These are phyloP conservation scores for Argya squamiceps DNA, from an alignment of 2,797 vertebrate genomes.

Conservation along the genomic window DNA sequence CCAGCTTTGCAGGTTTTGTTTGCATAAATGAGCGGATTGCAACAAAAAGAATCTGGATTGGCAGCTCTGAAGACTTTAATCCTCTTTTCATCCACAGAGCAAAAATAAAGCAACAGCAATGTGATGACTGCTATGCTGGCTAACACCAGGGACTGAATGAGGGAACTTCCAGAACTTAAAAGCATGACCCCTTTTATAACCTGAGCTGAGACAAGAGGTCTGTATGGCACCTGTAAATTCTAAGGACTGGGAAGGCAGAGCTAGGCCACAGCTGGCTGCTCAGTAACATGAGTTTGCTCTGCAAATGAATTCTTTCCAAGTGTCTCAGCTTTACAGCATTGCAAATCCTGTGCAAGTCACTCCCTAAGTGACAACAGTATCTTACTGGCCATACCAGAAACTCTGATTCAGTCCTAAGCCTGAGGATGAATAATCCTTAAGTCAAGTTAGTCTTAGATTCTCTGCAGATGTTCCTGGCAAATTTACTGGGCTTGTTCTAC, in stretches of 20 bases:
- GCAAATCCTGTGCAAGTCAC: not conserved
- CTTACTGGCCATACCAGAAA: not conserved
- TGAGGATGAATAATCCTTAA: not conserved
- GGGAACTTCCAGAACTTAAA: not conserved
- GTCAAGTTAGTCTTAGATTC: not conserved
- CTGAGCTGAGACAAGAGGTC: not conserved
- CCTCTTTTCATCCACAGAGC: not conserved
- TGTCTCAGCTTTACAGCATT: not conserved
- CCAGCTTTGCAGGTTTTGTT: slow-evolving; percentile 29
- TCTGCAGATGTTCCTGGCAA: not conserved
- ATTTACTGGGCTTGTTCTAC: not conserved
- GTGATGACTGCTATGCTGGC: not conserved
- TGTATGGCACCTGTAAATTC: not conserved
- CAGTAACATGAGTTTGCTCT: not conserved
- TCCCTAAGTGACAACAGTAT: not conserved
- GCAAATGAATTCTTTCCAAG: not conserved
- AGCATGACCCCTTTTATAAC: not conserved
- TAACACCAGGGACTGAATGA: not conserved
- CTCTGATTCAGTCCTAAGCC: not conserved
- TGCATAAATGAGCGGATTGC: not conserved
- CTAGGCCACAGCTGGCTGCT: not conserved
- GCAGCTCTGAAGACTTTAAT: slow-evolving; percentile 22
- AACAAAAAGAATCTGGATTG: slow-evolving; percentile 4
- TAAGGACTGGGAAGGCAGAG: not conserved
- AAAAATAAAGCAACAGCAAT: not conserved